A percentile compares a stretch with the other conserved stretches of the same genome.
phyloP scores from a whole-genome alignment of 2,797 vertebrate species.

The Mus spretus region DNA sequence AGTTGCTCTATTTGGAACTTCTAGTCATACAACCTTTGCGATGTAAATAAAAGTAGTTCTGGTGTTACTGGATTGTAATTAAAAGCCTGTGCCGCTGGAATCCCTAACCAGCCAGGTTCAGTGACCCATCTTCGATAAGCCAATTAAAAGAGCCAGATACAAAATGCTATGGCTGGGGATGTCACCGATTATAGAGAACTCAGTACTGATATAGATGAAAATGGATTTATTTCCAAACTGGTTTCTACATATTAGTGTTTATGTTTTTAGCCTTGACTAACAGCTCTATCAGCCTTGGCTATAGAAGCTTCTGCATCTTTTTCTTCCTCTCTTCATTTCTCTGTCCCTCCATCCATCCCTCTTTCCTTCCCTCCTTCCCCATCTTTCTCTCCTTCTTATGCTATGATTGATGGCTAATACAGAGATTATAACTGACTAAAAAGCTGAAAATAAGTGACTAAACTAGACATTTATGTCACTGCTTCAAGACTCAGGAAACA shows the following conservation, averaged over 20 bases:
- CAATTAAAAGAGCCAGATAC: background rate
- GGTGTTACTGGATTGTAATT: background rate
- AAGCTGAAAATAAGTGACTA: background rate
- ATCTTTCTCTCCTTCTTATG: background rate
- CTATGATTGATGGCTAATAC: background rate
- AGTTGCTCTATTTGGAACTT: background rate
- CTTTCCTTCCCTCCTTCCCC: background rate
- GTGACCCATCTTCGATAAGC: background rate
- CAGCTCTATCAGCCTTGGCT: background rate
- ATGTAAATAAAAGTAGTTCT: background rate
- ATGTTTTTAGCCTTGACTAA: background rate
- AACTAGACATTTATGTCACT: background rate
- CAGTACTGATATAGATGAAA: background rate
- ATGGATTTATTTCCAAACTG: background rate
- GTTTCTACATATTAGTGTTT: background rate
- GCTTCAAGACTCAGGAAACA: background rate
- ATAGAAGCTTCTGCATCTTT: background rate
- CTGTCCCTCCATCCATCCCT: background rate
- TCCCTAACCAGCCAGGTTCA: background rate
- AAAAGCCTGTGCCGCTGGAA: background rate
- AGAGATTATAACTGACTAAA: background rate
- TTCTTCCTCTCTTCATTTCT: background rate
- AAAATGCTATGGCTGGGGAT: background rate
- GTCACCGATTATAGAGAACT: background rate
- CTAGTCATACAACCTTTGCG: background rate